Base-by-base conservation (phyloP, 2,113 vertebrate genomes). In the Glareola pratincola region DNA sequence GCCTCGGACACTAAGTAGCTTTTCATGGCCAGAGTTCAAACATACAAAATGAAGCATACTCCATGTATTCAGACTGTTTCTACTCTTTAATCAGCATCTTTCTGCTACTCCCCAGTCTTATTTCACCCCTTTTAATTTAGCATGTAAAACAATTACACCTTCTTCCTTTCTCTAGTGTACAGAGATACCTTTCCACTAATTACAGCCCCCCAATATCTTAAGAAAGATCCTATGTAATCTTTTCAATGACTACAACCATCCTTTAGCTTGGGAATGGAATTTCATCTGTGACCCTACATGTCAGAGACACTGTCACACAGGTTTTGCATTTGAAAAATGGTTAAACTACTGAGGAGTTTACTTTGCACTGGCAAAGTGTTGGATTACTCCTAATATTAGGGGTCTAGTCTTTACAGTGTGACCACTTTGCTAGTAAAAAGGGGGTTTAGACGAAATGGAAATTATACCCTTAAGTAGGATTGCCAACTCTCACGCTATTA, bases 71-170 rank as follows among this genome's bases (percentile, higher is more conserved):
- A 59, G 47, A 50, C 41, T 67, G 60, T 83, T 88, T 47, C 72
- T 93, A 59, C 85, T 78, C 96, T 97, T 92, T 95, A 95, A 97
- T 94, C 85, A 84, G 32, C 47, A 47, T 93, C 76, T 91, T 78
- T 92, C 79, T 84, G 20, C 50, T 77, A 32, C 57, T 93, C 34
- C 30, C 21, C 50, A 43, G 10, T 62, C 74, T 93, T 76, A 90
- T 87, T 94, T 92, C 8, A 51, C 41, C 39, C 72, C 88, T 96
- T 95, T 73, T 36, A 92, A 92, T 88, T 90, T 88, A 91, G 29
- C 17, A 4, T 63, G 82, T 59, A 60, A 85, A 84, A 53, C 19
- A 91, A 53, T 64, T 48, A 39, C 47, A 88, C 18, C 18, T 80
- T 75, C 76, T 88, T 88, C 68, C 66, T 82, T 94, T 84, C 32